Evolutionary conservation across 1,140 invertebrate genomes (phyloP).

Genomic region (Zaprionus kolodkinae): DNA sequence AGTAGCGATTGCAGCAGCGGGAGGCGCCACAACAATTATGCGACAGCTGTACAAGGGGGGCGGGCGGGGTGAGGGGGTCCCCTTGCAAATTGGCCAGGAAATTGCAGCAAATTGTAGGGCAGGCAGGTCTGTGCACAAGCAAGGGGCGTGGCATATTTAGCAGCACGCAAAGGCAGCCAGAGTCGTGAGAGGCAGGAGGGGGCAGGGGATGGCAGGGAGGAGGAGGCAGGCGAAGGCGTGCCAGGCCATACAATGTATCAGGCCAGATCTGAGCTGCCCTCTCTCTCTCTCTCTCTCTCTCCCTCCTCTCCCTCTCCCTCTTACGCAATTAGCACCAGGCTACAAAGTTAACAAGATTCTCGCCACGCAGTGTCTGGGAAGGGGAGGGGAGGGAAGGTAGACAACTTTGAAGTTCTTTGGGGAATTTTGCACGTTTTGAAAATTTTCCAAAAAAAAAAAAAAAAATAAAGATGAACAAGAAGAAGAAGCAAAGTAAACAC

Average conservation of each 20-base stretch:
- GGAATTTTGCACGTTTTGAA: conserved; percentile 5
- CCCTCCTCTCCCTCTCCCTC: not conserved
- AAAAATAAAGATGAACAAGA: not conserved
- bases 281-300: not conserved
- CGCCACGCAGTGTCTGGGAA: too few relatives aligned
- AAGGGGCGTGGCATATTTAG: conserved; percentile 51
- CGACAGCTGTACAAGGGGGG: conserved; percentile 35
- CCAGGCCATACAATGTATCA: not conserved
- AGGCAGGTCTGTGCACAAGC: conserved; percentile 27
- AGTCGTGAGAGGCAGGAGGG: not conserved
- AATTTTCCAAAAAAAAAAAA: not conserved
- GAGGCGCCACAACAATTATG: conserved; percentile 47
- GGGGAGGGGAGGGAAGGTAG: too few relatives aligned
- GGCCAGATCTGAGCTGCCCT: not conserved
- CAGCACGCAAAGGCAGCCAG: conserved; percentile 34
- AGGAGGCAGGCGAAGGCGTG: not conserved
- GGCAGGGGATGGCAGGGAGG: not conserved
- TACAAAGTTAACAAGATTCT: conserved; percentile 12
- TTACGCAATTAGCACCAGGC: conserved; percentile 25
- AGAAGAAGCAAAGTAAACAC: not conserved
- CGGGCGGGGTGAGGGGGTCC: not conserved
- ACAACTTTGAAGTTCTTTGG: conserved; percentile 7
- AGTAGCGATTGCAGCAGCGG: conserved; percentile 43
- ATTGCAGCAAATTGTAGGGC: conserved; percentile 68
- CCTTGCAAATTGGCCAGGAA: conserved; percentile 58